These are phyloP conservation scores for Drosophila hydei DNA, from an alignment of 1,140 invertebrate species.

Conservation along the genomic window DNA sequence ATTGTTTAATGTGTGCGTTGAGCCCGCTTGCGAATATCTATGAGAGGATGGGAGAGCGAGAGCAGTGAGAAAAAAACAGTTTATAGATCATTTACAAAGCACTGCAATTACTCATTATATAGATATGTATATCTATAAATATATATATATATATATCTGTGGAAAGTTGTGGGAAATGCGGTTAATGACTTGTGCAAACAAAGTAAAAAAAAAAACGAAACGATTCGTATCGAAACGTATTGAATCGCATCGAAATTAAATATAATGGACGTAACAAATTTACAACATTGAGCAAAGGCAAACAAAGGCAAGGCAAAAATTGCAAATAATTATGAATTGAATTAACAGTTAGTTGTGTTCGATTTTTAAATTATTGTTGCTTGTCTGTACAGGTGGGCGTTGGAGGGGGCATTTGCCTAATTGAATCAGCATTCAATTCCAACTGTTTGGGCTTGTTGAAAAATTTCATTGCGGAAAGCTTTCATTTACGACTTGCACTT, in stretches of 20 bases:
- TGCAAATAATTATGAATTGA: conserved; percentile 8
- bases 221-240: conserved; percentile 5
- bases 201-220: too few relatives aligned
- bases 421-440: conserved; percentile 6
- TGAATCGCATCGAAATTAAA: conserved; percentile 31
- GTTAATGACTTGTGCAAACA: conserved; percentile 38
- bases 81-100: conserved; percentile 17
- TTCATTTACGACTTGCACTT: not conserved
- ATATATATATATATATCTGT: conserved; percentile 6
- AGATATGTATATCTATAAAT: not conserved
- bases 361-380: not conserved
- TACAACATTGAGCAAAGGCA: conserved; percentile 15
- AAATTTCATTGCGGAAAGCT: not conserved
- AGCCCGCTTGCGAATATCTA: conserved; percentile 89
- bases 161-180: conserved; percentile 29
- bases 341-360: conserved; percentile 19
- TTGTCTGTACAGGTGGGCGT: not conserved
- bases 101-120: conserved; percentile 5
- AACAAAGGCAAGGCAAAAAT: conserved; percentile 4
- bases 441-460: not conserved
- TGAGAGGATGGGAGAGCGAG: not conserved
- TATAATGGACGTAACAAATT: conserved; percentile 24
- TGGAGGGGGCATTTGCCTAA: not conserved
- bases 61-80: not conserved
- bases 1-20: conserved; percentile 92